A percentile compares a stretch with the other conserved stretches of the same genome.
phyloP scores from a whole-genome alignment of 2,113 vertebrate species.

The Galeopterus variegatus region DNA sequence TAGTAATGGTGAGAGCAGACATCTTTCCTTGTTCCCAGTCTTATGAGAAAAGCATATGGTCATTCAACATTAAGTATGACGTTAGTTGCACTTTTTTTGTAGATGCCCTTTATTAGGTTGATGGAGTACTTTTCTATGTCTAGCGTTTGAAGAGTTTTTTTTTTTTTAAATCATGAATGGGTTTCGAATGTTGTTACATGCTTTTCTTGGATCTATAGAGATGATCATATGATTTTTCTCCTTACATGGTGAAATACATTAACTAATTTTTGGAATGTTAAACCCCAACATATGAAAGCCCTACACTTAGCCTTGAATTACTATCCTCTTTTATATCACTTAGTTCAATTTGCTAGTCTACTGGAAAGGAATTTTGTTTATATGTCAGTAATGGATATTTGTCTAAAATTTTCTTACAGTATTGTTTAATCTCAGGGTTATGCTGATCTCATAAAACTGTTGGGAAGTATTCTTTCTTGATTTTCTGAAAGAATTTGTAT shows the following conservation, averaged over 20 bases:
- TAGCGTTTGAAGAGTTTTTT: neutral
- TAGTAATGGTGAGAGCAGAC: neutral
- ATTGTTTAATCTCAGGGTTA: neutral
- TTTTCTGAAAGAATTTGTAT: neutral
- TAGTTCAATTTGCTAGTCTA: neutral
- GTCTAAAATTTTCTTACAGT: neutral
- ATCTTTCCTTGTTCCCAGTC: neutral
- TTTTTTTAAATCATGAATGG: neutral
- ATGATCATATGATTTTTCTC: neutral
- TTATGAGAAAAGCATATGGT: neutral
- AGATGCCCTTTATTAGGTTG: neutral
- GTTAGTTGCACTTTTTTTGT: neutral
- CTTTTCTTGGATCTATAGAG: neutral
- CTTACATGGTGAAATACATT: neutral
- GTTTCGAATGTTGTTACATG: neutral
- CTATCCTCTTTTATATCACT: neutral
- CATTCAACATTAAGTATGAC: neutral
- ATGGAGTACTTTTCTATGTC: neutral
- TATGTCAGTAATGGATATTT: neutral
- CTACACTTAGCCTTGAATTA: neutral
- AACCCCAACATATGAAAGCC: neutral
- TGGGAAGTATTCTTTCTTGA: neutral
- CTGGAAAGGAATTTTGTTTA: neutral
- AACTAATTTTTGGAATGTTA: conserved; percentile 5
- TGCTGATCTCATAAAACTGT: neutral